Conservation (phyloP, 2,113 vertebrate genomes). For the Callocephalon fimbriatum region DNA sequence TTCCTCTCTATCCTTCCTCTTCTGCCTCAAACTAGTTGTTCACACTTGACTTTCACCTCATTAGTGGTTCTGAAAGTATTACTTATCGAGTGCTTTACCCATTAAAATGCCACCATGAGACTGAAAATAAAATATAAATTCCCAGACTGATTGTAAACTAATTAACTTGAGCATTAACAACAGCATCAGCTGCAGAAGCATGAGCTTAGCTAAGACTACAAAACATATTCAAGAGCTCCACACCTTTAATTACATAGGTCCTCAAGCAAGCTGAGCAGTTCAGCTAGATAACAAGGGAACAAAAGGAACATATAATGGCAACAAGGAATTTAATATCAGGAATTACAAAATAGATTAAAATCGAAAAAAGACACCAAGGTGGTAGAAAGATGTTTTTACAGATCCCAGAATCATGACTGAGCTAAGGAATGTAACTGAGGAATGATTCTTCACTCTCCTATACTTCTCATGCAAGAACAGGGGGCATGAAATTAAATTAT, state of each 20-base stretch:
- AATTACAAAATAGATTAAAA: neutral
- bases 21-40: neutral
- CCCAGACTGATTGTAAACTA: neutral
- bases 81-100: neutral
- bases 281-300: neutral
- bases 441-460: neutral
- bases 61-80: neutral
- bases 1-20: neutral
- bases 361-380: rapidly evolving
- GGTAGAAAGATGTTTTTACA: neutral
- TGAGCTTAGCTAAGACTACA: neutral
- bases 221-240: neutral
- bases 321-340: neutral
- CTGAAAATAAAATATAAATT: neutral
- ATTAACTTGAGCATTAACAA: neutral
- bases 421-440: neutral
- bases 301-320: neutral
- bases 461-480: neutral
- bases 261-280: neutral
- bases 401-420: neutral
- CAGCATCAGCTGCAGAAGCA: neutral
- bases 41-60: neutral
- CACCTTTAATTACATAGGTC: neutral
- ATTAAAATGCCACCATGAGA: neutral
- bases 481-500: neutral